Conservation (phyloP, 2,888 invertebrate genomes). For the Mechanitis messenoides region DNA sequence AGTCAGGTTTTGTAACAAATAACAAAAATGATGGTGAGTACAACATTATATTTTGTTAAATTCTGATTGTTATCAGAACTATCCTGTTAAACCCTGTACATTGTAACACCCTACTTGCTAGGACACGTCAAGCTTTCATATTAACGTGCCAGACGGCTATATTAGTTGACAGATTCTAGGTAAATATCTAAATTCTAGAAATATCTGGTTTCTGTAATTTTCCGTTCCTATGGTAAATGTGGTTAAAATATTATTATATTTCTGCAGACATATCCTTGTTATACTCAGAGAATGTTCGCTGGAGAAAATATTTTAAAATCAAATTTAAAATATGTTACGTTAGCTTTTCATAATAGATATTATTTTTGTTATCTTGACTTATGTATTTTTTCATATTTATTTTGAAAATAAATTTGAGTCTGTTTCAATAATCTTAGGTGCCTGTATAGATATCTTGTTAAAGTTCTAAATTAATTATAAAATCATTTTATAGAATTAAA, state of each 20-base stretch:
- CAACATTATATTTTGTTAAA: too few species aligned
- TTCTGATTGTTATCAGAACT: neutral
- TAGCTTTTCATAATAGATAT: too few species aligned
- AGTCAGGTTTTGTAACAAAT: too few species aligned
- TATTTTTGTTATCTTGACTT: too few species aligned
- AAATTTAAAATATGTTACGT: too few species aligned
- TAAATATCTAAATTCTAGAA: constrained; percentile 5
- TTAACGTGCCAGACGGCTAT: constrained; percentile 13
- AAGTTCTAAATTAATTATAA: too few species aligned
- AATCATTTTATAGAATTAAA: too few species aligned
- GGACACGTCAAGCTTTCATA: constrained; percentile 16
- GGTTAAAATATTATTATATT: neutral
- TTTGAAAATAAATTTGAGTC: too few species aligned
- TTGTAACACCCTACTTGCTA: constrained; percentile 6
- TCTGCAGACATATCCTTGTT: neutral
- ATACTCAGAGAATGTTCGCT: neutral
- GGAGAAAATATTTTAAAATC: neutral
- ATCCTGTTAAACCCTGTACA: neutral
- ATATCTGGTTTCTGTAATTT: constrained; percentile 13
- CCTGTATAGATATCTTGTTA: too few species aligned
- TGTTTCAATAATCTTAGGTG: too few species aligned
- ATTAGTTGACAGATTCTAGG: constrained; percentile 7
- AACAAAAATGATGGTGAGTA: too few species aligned
- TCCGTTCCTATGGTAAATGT: neutral
- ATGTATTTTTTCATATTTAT: too few species aligned